Base-by-base conservation (phyloP, 2,888 invertebrate species). In the Teinopalpus imperialis region DNA sequence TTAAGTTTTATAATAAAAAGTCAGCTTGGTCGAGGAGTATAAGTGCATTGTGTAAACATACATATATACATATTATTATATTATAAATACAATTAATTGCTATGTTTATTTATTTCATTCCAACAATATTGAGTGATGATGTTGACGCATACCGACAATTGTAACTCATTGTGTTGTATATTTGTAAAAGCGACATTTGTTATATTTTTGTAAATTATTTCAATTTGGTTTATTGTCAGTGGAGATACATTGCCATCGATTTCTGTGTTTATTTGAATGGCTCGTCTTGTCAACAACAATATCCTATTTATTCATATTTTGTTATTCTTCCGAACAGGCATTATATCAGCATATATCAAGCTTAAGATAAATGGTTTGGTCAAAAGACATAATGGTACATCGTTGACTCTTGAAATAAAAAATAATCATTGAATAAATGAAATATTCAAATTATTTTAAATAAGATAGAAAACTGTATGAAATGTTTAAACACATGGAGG, bases 121-220 rank as follows among this genome's bases (percentile, higher is more conserved):
- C 86, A 83, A 67, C 72, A 57, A 48, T 59, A 59, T 74, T 66
- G 69, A 72, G 72, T 77, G 71, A 73, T 74, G 66, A 60, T 69
- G 60, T 66, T 70, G 68, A 74, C 74, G 68, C 63, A 48, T 58
- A 64, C 61, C 67, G 64, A 66, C 61, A 61, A 63, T 60, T 67
- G 72, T 66, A 65, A 66, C 72, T 73, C 75, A 71, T 74, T 78
- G 70, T 76, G 73, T 81, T 79, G 69, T 78, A 71, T 64, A 72
- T 72, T 64, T 62, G 57, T 71, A 60, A 68, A 70, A 65, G 50
- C 66, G 69, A 76, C 70, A 62, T 69, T 72, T 71, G 72, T 75
- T 79, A 78, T 83, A 82, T 82, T 81, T 85, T 85, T 83, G 68
- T 80, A 80, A 77, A 76, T 79, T 74, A 73, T 72, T 77, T 76